Base-by-base conservation (phyloP, 2,113 vertebrate genomes). In the Ariopsis seemanni region DNA sequence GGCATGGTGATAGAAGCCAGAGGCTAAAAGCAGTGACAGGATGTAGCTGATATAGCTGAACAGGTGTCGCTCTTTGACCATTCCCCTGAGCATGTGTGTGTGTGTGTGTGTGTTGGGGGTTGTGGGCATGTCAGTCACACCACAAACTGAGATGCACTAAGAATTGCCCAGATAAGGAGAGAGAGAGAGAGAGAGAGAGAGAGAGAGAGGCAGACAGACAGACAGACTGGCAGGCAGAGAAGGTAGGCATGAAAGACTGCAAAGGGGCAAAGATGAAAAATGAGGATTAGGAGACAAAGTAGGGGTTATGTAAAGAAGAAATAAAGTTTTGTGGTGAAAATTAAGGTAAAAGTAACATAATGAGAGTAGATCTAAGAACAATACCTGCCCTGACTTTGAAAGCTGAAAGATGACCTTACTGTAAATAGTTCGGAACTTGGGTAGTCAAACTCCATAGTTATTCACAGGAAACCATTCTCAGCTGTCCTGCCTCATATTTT, bases 81-180 rank as follows among this genome's bases (percentile, higher is more conserved):
- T 74, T n/a, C 57, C 78, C 75, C 74, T 69, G 52, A 57, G 48
- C 18, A 30, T 17, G 14, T 67, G 48, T 25, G 72, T 1, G 10
- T 71, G 9, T 57, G 79, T 50, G 67, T 25, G 48, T 52, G 20
- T 60, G 63, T 62, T 18, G 18, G 42, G 17, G 83, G 18, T 60
- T 12, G 82, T 75, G 82, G 71, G 62, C 58, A 12, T 48, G 50
- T 79, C 79, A 88, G 84, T 84, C 60, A 90, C 63, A 79, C 67
- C 25, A 50, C 82, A 78, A 52, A 25, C 78, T 42, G 72, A 62
- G 50, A 82, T 62, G 82, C 53, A 55, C 42, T 27, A 55, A 87
- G 90, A 75, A 86, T 82, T 90, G 89, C 85, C 87, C 90, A 72
- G 90, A 93, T 91, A 93, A 92, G 90, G 91, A 86, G 84, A 87